These are phyloP conservation scores for Conchocele bisecta DNA, from an alignment of 2,888 invertebrate species.

Conservation along the genomic window DNA sequence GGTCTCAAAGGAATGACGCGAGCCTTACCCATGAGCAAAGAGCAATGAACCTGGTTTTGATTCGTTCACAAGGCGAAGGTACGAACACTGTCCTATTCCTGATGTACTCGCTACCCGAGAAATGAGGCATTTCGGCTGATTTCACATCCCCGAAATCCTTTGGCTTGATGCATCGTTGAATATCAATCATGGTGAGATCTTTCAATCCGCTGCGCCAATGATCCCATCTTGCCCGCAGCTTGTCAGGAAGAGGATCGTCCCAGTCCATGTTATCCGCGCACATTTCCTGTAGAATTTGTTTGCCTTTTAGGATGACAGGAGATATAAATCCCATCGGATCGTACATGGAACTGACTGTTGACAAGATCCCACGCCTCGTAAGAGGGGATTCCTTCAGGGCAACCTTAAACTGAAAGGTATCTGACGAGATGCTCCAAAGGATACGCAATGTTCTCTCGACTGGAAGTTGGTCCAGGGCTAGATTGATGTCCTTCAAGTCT, in stretches of 20 bases:
- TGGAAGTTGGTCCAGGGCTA: background rate
- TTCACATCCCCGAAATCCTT: slow-evolving; percentile 29
- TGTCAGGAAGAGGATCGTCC: slow-evolving; percentile 51
- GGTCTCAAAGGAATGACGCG: slow-evolving; percentile 53
- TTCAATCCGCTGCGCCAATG: slow-evolving; percentile 24
- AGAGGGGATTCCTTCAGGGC: slow-evolving; percentile 30
- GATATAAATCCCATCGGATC: slow-evolving; percentile 54
- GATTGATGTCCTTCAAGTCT: background rate
- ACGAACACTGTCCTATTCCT: slow-evolving; percentile 55
- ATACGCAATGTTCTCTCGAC: background rate
- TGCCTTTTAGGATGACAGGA: slow-evolving; percentile 43
- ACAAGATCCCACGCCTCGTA: slow-evolving; percentile 21
- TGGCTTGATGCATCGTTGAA: slow-evolving; percentile 45
- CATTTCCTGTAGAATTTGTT: slow-evolving; percentile 52
- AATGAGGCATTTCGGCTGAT: slow-evolving; percentile 3
- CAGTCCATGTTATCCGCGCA: slow-evolving; percentile 42
- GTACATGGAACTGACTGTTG: slow-evolving; percentile 28
- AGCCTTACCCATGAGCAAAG: slow-evolving; percentile 55
- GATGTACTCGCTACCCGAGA: slow-evolving; percentile 27
- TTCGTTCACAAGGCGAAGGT: slow-evolving; percentile 37
- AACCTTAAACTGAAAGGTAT: slow-evolving; percentile 34
- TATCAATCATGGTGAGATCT: slow-evolving; percentile 6
- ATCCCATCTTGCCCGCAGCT: slow-evolving; percentile 35
- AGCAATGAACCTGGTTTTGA: slow-evolving; percentile 33
- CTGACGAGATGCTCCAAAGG: background rate